Base-by-base conservation (phyloP, 2,888 invertebrate genomes). In the Drosophila koepferae region DNA sequence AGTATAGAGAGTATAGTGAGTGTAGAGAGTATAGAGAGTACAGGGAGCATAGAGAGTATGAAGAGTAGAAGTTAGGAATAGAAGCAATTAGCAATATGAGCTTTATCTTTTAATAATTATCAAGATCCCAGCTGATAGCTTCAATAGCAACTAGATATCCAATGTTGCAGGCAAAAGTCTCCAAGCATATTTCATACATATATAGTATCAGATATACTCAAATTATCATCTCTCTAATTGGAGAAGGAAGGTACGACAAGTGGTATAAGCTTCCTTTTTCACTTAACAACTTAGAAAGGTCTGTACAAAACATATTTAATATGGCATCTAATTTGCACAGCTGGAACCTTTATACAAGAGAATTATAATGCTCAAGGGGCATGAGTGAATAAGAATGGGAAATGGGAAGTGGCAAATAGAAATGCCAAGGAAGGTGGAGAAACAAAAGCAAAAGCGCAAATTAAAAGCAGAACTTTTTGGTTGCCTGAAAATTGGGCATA, bases 391-490 rank as follows among this genome's bases (percentile, higher is more conserved):
- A 16, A 18, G 16, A 6, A 51, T 51, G 49, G 20, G 10, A 43
- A 7, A 46, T 46, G 23, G 18, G 5, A 40, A 40, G 8, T 10
- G 53, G 31, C 14, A 23, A 12, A 8, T n/a, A 31, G 28, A 38
- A 36, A 7, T 34, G 36, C 20, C 3, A 23, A 3, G 23, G 23
- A 7, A 44, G 46, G 36, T 12, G 12, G n/a, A 2, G 36, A 41
- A 23, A 55, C 20, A n/a, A 40, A 41, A 55, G 40, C 28, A 28
- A 40, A 38, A 62, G 41, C 8, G 34, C 31, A 46, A 55, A 68
- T 69, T 53, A 56, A 60, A 71, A 56, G 40, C 44, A 31, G 40
- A 63, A 55, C 48, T 48, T 60, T 60, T 59, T 20, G 28, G n/a
- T 8, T 40, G 55, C 55, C 28, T 55, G 23, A 38, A 34, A 41